Evolutionary conservation across 2,797 vertebrate genomes (phyloP), one percentile per base, ranked within the genome.

Genomic region (Buphagus erythrorhynchus): DNA sequence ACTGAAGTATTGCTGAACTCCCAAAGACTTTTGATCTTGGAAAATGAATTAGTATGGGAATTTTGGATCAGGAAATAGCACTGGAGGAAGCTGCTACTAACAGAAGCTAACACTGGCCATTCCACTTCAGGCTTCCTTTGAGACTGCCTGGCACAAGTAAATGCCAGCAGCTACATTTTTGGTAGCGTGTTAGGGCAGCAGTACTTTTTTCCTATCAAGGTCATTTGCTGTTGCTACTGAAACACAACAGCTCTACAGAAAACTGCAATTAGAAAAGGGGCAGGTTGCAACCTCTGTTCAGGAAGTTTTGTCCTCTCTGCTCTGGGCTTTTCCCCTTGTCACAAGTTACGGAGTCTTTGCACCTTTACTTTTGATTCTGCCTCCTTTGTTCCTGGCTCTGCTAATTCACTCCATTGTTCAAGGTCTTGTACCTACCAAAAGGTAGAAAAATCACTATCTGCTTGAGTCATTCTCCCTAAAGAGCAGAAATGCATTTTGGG

Each of bases 91-190:
- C 57, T 13, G n/a, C 52, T 85, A 48, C 81, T 91, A 55, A 72
- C 62, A 82, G 59, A 67, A 68, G n/a, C 66, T 84, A 38, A 59
- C 55, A 46, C 48, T 63, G 77, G 35, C 51, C 3, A 0, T 68
- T 75, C 29, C 51, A 80, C 78, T 86, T 52, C 78, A 80, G 85
- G 87, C 79, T 94, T 96, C 95, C 94, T 96, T 72, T 95, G 94
- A 95, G 92, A 91, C 73, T 86, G 79, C 89, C 57, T 67, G 33
- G 67, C 51, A 57, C 1, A 7, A 88, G 43, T 9, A n/a, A 65
- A 65, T 55, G 78, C 72, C 92, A 90, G 87, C 72, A 87, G 74
- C 81, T 86, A 51, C 1, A 7, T 71, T 67, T 55, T 38, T 81
- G 49, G 75, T 19, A 63, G 38, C 1, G 0, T 49, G 57, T 45